These are phyloP conservation scores for Penaeus japonicus DNA, from an alignment of 1,140 invertebrate genomes.

Conservation along the genomic window DNA sequence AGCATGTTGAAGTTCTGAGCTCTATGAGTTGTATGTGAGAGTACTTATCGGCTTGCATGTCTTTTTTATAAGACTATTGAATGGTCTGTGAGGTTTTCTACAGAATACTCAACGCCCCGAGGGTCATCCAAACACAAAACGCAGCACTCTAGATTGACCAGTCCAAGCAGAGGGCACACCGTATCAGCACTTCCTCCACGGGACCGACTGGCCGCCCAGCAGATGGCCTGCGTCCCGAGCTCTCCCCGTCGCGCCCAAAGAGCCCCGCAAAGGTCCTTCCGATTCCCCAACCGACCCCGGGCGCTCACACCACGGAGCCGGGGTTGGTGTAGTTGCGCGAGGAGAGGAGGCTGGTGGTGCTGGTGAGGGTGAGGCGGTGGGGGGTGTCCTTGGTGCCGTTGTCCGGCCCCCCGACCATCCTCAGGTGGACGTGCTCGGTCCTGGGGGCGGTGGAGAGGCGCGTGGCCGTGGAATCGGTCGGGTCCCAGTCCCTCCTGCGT, in stretches of 20 bases:
- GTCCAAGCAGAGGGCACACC: no score
- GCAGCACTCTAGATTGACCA: no score
- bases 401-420: not conserved
- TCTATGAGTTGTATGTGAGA: no score
- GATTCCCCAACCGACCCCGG: not conserved
- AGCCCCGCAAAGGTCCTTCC: not conserved
- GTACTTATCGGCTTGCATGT: no score
- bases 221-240: not conserved
- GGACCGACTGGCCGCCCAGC: no score
- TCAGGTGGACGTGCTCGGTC: slow-evolving; percentile 34
- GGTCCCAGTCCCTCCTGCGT: slow-evolving; percentile 2
- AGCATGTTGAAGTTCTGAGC: no score
- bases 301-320: not conserved
- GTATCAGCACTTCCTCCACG: no score
- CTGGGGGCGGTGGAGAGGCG: not conserved
- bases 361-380: slow-evolving; percentile 14
- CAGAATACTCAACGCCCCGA: no score
- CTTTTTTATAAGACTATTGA: no score
- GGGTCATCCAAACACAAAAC: no score
- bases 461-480: slow-evolving; percentile 1
- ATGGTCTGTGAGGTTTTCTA: no score
- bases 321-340: not conserved
- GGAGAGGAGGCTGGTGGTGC: slow-evolving; percentile 22
- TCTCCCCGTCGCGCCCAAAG: not conserved
- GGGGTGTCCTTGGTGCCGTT: not conserved